Evolutionary conservation across 1,140 invertebrate genomes (phyloP), one percentile per base, ranked within the genome.

Genomic region (Diploscapter pachys): DNA sequence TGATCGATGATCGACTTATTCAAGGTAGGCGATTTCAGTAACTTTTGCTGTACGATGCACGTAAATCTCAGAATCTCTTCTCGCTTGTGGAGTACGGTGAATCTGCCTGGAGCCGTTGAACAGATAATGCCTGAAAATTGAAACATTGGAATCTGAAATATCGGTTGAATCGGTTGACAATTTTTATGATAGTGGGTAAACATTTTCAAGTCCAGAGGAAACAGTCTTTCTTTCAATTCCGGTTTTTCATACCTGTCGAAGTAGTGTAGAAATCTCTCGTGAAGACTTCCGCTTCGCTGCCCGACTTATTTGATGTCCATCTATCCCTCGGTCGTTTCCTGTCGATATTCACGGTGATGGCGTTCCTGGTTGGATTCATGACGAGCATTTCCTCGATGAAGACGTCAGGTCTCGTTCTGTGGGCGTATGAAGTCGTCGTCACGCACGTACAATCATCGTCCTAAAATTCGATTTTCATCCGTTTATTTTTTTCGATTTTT

Each of bases 41-140:
- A 31, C 31, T 31, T 31, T 31, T 31, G 31, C 31, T 31, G 31
- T 31, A 31, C 70, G 5, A 79, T 65, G 53, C 81, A 82, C 8
- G 82, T 80, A 54, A 83, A 81, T 4, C 81, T 80, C 64, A 79
- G 80, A 3, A 73, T 76, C 69, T 83, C 81, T 76, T 83, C 81
- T 48, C 82, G 31, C 31, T 31, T 31, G 31, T 31, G 31, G 31
- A 31, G 31, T 31, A 31, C 31, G 31, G 31, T 31, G 31, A 31
- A 31, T 31, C 31, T 31, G 31, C 31, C 31, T 31, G 31, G 31
- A 31, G 31, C 31, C 82, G 63, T 49, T 76, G 31, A 52, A 11
- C 51, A 75, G 49, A 48, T 68, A 13, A 48, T 66, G 53, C 66
- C 11, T 51, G 51, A 67, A 64, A 31, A 11, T 59, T 11, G 57